Evolutionary conservation across 2,888 invertebrate species (phyloP).

Genomic region (Phaonia tiefii): DNA sequence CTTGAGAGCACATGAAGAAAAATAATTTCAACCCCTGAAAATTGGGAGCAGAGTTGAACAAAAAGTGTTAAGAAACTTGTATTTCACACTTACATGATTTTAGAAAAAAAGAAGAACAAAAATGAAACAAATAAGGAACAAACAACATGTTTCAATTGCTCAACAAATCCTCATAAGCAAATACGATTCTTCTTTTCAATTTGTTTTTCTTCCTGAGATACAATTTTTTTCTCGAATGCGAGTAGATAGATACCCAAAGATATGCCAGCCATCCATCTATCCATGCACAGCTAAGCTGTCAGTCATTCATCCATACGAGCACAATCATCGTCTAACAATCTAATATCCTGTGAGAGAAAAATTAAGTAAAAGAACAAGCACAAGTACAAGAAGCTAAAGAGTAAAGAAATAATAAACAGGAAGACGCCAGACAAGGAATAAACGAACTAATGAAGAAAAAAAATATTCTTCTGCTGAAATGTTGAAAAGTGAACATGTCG

Average conservation of each 20-base stretch:
- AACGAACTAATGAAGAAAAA: slow-evolving; percentile 2
- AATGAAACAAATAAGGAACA: background rate
- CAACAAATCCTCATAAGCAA: slow-evolving; percentile 34
- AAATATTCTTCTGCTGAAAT: slow-evolving; percentile 11
- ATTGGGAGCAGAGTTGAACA: background rate
- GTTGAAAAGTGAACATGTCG: slow-evolving; percentile 37
- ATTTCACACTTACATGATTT: slow-evolving; percentile 56
- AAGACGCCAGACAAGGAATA: slow-evolving; percentile 4
- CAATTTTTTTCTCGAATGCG: background rate
- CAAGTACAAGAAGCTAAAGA: background rate
- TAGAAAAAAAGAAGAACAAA: slow-evolving; percentile 5
- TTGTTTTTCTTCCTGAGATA: background rate
- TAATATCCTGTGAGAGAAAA: slow-evolving; percentile 59
- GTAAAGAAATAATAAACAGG: slow-evolving; percentile 31
- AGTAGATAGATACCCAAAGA: background rate
- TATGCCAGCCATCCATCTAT: background rate
- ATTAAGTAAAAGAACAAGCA: slow-evolving; percentile 10
- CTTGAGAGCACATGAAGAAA: no score
- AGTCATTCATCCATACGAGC: slow-evolving; percentile 19
- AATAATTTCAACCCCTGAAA: slow-evolving; percentile 25
- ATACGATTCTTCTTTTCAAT: background rate
- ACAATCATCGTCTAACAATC: slow-evolving; percentile 39
- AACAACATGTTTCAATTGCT: slow-evolving; percentile 11
- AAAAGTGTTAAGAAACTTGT: slow-evolving; percentile 56
- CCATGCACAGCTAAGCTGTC: background rate